Evolutionary conservation across 2,888 invertebrate genomes (phyloP).

Genomic region (Drosophila eohydei): DNA sequence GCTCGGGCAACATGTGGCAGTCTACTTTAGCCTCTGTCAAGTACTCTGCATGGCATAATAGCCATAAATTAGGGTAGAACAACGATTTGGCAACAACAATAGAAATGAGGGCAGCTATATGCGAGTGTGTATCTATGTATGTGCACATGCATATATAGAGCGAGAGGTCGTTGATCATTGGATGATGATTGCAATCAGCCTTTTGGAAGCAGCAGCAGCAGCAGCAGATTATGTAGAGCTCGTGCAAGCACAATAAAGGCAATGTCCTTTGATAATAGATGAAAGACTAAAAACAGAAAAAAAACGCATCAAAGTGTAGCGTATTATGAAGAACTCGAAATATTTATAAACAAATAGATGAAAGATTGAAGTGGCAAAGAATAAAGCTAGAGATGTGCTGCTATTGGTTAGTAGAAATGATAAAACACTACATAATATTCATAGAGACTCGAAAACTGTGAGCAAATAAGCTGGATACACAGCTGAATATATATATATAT

Average conservation of each 20-base stretch:
- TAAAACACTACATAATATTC: neutral
- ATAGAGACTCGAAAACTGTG: neutral
- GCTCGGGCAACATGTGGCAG: conserved; percentile 44
- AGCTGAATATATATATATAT: neutral
- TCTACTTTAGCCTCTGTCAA: conserved; percentile 53
- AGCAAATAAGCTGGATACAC: neutral
- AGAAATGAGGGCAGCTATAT: conserved; percentile 39
- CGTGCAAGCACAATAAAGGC: conserved; percentile 13
- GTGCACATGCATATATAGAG: conserved; percentile 1
- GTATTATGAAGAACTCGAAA: neutral
- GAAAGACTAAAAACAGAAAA: conserved; percentile 2
- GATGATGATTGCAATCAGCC: conserved; percentile 50
- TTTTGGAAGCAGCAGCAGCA: neutral
- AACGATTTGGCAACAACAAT: conserved; percentile 69
- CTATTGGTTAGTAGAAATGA: neutral
- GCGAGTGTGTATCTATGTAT: neutral
- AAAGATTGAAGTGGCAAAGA: no score
- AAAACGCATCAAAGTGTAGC: neutral
- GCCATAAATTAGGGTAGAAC: conserved; percentile 74
- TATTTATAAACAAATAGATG: neutral
- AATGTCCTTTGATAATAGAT: conserved; percentile 11
- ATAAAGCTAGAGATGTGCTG: neutral
- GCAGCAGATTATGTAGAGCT: conserved; percentile 27
- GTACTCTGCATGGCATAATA: conserved; percentile 68
- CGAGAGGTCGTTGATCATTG: conserved; percentile 55